Evolutionary conservation across 2,113 vertebrate species (phyloP).

Genomic region (Nasalis larvatus): DNA sequence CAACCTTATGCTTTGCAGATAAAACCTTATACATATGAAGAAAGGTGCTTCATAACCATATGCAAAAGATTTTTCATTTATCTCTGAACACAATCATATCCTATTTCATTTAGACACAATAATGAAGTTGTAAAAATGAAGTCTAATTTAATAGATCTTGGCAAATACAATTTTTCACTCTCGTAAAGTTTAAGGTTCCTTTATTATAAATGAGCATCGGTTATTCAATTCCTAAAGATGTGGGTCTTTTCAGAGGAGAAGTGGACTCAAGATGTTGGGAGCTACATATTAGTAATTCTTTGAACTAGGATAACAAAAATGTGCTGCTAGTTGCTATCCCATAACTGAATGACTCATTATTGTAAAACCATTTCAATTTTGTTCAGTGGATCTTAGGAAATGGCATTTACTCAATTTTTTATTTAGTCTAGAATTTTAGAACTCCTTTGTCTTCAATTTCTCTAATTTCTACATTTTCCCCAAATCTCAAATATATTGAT

Average conservation of each 20-base stretch:
- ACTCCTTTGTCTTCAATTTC: background rate
- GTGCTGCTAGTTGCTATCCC: background rate
- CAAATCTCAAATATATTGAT: background rate
- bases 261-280: background rate
- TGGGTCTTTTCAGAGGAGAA: background rate
- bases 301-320: background rate
- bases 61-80: slow-evolving; percentile 16
- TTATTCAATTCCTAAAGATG: slow-evolving; percentile 39
- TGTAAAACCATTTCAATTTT: background rate
- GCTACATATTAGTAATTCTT: background rate
- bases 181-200: slow-evolving; percentile 37
- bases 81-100: slow-evolving; percentile 5
- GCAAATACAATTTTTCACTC: background rate
- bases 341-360: background rate
- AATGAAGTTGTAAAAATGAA: slow-evolving; percentile 38
- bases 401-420: background rate
- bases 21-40: background rate
- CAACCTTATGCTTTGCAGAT: background rate
- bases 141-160: slow-evolving; percentile 6
- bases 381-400: background rate
- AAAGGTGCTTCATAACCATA: background rate
- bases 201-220: background rate
- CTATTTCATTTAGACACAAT: slow-evolving; percentile 14
- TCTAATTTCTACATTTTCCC: background rate
- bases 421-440: background rate